Conservation (phyloP, 2,797 vertebrate genomes). For the Megaceryle alcyon region DNA sequence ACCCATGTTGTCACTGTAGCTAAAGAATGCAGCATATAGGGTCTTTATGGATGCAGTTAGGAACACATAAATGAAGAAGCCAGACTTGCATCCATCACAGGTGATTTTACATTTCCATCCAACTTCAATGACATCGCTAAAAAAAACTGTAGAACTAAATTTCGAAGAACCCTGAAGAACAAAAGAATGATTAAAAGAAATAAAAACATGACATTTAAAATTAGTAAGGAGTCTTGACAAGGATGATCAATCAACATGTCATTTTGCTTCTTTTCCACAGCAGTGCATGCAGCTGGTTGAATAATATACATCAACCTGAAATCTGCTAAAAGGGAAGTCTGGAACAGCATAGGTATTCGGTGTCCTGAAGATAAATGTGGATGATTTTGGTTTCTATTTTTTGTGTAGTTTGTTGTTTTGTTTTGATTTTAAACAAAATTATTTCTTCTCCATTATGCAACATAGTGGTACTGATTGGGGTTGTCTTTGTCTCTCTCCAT, state of each 20-base stretch:
- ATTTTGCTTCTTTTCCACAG: slow-evolving; percentile 36
- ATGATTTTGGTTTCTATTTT: slow-evolving; percentile 32
- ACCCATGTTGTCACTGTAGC: slow-evolving; percentile 28
- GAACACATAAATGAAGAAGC: slow-evolving; percentile 29
- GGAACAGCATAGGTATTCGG: slow-evolving; percentile 50
- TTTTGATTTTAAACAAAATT: slow-evolving; percentile 9
- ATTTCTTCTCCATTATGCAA: slow-evolving; percentile 83
- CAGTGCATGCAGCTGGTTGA: slow-evolving; percentile 63
- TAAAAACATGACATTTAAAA: slow-evolving; percentile 1
- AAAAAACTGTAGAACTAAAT: slow-evolving; percentile 52
- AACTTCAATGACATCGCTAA: slow-evolving; percentile 40
- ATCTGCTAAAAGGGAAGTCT: slow-evolving; percentile 57
- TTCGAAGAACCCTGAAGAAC: slow-evolving; percentile 41
- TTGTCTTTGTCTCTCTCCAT: slow-evolving; percentile 96
- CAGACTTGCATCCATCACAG: slow-evolving; percentile 10
- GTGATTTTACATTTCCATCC: slow-evolving; percentile 23
- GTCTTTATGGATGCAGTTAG: slow-evolving; percentile 50
- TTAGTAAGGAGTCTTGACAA: slow-evolving; percentile 21
- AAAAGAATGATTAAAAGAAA: slow-evolving; percentile 11
- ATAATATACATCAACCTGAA: slow-evolving; percentile 50
- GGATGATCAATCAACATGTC: slow-evolving; percentile 17
- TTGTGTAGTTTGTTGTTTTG: background rate
- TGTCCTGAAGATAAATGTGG: slow-evolving; percentile 42
- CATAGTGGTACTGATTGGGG: slow-evolving; percentile 95
- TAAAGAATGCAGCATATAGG: slow-evolving; percentile 68